Base-by-base conservation (phyloP, 2,888 invertebrate genomes). In the Pomacea canaliculata region DNA sequence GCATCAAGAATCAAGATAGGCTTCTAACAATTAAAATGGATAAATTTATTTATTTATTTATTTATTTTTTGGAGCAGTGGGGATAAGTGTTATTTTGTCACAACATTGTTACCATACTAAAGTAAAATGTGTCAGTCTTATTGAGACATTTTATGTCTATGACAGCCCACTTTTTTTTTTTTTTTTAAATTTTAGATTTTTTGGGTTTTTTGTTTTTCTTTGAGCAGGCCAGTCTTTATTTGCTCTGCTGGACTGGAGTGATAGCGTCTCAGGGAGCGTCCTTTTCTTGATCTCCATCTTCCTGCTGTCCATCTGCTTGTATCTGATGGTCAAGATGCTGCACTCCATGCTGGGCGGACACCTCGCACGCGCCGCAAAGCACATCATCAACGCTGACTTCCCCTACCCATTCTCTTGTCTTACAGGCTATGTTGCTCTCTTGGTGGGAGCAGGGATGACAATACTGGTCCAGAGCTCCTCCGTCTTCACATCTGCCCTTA, bases 401-500 rank as follows among this genome's bases (percentile, higher is more conserved):
- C 88, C 88, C 19, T 84, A 86, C 5, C 82, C 80, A 51, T 82
- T 83, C 46, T 79, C 82, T 67, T 87, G 83, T 81, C 80, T 89
- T 73, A 88, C 88, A 9, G 88, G 87, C 49, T 88, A 88, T 73
- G 78, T 86, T 10, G 87, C 87, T 60, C 85, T 88, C 66, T n/a
- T 87, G 7, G 81, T 87, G 13, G 88, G 88, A 1, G 85, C 85
- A 10, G 80, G 86, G 19, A 80, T 88, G 78, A 89, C 89, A 10
- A 83, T 89, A 27, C 80, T 89, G 19, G 88, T 89, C 2, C 89
- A 89, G 80, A 87, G 87, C 63, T 86, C 86, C 78, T 87, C 87
- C 13, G 86, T 88, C 23, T 87, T 89, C 72, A 87, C 88, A 9
- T 88, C 88, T 7, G 85, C 88, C 10, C 79, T 89, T 37, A 89